Base-by-base conservation (phyloP, 2,113 vertebrate genomes). In the Eulemur macaco region DNA sequence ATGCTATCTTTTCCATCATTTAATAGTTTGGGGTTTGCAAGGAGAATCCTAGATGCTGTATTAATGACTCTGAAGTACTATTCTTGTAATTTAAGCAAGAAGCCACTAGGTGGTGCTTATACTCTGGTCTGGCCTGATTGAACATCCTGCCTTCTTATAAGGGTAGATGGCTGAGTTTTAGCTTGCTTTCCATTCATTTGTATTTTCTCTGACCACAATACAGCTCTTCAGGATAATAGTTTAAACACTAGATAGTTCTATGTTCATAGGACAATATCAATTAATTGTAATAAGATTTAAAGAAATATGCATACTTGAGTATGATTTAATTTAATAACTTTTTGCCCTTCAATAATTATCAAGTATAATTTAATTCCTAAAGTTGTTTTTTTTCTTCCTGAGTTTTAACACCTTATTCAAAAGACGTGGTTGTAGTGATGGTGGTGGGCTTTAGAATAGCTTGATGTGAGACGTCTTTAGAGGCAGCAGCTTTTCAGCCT, bases 41-140 rank as follows among this genome's bases (percentile, higher is more conserved):
- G 58, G 78, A 73, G 68, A 69, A 21, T 60, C 71, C 54, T 84
- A 34, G 39, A 27, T 76, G 12, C 11, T 23, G 0, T 81, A 50
- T 45, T 86, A 77, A 18, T 6, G 31, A 27, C 1, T 7, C 69
- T 63, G 42, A 73, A 80, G 29, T 29, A 90, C 50, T 95, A 81
- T 94, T 90, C 76, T 94, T 81, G 64, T 92, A 86, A 92, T 97
- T 92, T 92, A 45, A 86, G 34, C 12, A 45, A 73, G 68, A 37
- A 56, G 37, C 74, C 85, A 60, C 84, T 68, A 56, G 90, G 77
- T 92, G 87, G 68, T 89, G 83, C 84, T 60, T 82, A 86, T 63
- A 66, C 15, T 52, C 18, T 73, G 73, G 31, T 68, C 54, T 39
- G 37, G 31, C 27, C 76, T 47, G 4, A 6, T 21, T 29, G 37